Conservation (phyloP, 2,113 vertebrate genomes). For the Excalfactoria chinensis region DNA sequence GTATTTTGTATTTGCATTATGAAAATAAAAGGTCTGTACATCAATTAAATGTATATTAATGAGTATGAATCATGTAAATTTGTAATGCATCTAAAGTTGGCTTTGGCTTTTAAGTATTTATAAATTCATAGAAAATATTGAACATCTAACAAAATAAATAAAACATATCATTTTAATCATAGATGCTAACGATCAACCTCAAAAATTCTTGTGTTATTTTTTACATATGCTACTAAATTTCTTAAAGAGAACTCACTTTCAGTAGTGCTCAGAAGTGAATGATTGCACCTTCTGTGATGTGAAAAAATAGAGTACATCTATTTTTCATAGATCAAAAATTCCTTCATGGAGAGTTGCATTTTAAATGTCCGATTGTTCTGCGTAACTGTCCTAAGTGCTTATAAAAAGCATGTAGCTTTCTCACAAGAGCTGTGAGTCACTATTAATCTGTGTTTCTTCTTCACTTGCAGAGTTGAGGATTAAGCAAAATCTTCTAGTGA, state of each 20-base stretch:
- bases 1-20: conserved; percentile 86
- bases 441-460: conserved; percentile 14
- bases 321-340: conserved; percentile 78
- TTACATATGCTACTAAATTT: conserved; percentile 78
- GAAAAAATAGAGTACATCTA: conserved; percentile 75
- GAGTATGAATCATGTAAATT: conserved; percentile 81
- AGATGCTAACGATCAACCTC: conserved; percentile 85
- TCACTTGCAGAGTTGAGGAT: conserved; percentile 46
- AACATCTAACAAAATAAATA: conserved; percentile 92
- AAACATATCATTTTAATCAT: conserved; percentile 86
- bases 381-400: conserved; percentile 66
- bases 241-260: conserved; percentile 77
- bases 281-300: conserved; percentile 71
- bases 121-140: conserved; percentile 91
- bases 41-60: conserved; percentile 84
- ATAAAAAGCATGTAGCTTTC: conserved; percentile 58
- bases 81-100: conserved; percentile 85
- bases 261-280: conserved; percentile 78
- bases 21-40: conserved; percentile 89
- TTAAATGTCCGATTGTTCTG: conserved; percentile 65
- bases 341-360: conserved; percentile 73
- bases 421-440: conserved; percentile 58
- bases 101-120: conserved; percentile 93
- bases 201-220: conserved; percentile 78
- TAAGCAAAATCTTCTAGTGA: conserved; percentile 53